Base-by-base conservation (phyloP, 2,888 invertebrate species). In the Standfussiana lucernea region DNA sequence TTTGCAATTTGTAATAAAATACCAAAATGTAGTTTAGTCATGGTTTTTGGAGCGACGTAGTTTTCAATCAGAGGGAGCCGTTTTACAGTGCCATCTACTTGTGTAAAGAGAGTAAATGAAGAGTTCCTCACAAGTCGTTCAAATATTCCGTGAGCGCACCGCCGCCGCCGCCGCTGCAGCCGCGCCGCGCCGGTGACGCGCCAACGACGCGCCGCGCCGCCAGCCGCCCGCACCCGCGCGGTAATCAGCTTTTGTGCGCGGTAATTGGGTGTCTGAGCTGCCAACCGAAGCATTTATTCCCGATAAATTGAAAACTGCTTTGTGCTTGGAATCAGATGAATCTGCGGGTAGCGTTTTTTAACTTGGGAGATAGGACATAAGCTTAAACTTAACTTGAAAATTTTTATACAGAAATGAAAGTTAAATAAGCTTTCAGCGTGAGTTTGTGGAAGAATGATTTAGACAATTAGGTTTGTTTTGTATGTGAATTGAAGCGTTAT, bases 251-350 rank as follows among this genome's bases (percentile, higher is more conserved):
- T 96, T 96, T 96, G 96, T 96, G 95, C 93, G 92, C 95, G 92
- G 95, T 96, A 96, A 96, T 96, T 96, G 96, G 96, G 95, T 96
- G 96, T 96, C 96, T 96, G 96, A 96, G 95, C 96, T 96, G 95
- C 95, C 96, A 95, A 95, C 95, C 95, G 94, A 94, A 94, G 95
- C 96, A 95, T 96, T 96, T 96, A 96, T 96, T 95, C 94, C 94
- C 94, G 93, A 96, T 96, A 96, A 96, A 96, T 96, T 96, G 95
- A 96, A 96, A 96, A 95, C 95, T 96, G 94, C 95, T 95, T 95
- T 95, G 95, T 95, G 94, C 94, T 92, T 93, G 90, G 93, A 95
- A 95, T 95, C 94, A 92, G 93, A 94, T 91, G 92, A 93, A 93
- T 91, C 93, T 93, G 93, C 93, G 93, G 92, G 93, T 90, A 90